phyloP scores from a whole-genome alignment of 2,113 vertebrate genomes.

The Vidua macroura region DNA sequence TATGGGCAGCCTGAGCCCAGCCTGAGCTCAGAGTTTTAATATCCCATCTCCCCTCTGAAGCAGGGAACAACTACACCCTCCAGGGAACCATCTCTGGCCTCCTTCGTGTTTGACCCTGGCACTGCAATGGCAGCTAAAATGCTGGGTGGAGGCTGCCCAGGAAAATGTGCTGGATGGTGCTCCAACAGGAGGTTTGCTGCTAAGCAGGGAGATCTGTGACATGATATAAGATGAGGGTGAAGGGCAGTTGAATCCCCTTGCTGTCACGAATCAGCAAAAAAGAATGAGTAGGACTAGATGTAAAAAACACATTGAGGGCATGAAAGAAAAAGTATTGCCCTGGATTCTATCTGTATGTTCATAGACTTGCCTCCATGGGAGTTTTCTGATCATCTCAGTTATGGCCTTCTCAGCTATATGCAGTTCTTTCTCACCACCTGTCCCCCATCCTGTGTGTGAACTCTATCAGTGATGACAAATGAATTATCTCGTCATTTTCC shows the following conservation, averaged over 20 bases:
- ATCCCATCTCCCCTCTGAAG: background rate
- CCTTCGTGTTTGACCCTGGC: background rate
- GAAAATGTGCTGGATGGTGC: background rate
- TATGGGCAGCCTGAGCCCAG: background rate
- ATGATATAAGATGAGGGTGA: accelerated
- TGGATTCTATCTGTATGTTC: background rate
- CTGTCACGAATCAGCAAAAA: background rate
- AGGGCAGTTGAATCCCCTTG: background rate
- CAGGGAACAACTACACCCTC: background rate
- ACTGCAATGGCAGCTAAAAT: background rate
- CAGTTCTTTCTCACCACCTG: background rate
- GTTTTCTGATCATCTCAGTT: background rate
- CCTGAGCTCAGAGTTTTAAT: background rate
- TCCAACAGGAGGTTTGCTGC: background rate
- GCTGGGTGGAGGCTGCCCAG: background rate
- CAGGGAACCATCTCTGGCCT: background rate
- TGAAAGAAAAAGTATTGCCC: background rate
- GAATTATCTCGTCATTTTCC: background rate
- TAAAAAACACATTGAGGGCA: background rate
- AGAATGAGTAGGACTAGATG: background rate
- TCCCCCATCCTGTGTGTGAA: background rate
- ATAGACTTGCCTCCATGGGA: background rate
- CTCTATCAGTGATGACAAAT: background rate
- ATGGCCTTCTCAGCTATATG: background rate
- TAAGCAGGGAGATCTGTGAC: background rate